Percentiles rank a stretch among this genome's conserved stretches.
These are phyloP conservation scores for Ctenopoma multispine DNA, from an alignment of 2,797 vertebrate species.

Conservation along the genomic window DNA sequence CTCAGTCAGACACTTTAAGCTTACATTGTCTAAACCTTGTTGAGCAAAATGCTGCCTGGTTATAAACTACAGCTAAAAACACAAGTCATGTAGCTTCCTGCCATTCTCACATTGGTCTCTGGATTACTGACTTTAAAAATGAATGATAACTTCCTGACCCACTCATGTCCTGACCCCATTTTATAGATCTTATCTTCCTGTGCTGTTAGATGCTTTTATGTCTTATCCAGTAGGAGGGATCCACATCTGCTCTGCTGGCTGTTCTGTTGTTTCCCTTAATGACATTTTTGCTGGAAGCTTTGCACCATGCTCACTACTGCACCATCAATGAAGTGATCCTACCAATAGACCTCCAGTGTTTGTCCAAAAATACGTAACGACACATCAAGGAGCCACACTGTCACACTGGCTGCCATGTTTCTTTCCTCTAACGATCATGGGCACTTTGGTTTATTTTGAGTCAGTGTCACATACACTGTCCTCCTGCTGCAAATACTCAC, in stretches of 20 bases:
- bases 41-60: not conserved
- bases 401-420: too few relatives aligned
- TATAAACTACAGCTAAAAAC: not conserved
- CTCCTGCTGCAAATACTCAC: too few relatives aligned
- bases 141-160: slow-evolving; percentile 17
- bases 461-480: too few relatives aligned
- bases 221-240: not conserved
- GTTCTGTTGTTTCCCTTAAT: not conserved
- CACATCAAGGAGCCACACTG: too few relatives aligned
- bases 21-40: too few relatives aligned
- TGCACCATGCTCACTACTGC: not conserved
- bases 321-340: too few relatives aligned
- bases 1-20: not conserved
- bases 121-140: slow-evolving; percentile 22
- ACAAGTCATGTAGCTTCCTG: not conserved
- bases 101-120: slow-evolving; percentile 5
- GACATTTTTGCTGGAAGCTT: not conserved
- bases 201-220: not conserved
- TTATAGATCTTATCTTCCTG: slow-evolving; percentile 16
- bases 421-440: too few relatives aligned
- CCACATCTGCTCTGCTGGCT: not conserved
- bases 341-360: too few relatives aligned
- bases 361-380: too few relatives aligned
- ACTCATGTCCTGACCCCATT: slow-evolving; percentile 11
- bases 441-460: too few relatives aligned